These are phyloP conservation scores for Poeciliopsis retropinna DNA, from an alignment of 2,113 vertebrate species.

Conservation along the genomic window DNA sequence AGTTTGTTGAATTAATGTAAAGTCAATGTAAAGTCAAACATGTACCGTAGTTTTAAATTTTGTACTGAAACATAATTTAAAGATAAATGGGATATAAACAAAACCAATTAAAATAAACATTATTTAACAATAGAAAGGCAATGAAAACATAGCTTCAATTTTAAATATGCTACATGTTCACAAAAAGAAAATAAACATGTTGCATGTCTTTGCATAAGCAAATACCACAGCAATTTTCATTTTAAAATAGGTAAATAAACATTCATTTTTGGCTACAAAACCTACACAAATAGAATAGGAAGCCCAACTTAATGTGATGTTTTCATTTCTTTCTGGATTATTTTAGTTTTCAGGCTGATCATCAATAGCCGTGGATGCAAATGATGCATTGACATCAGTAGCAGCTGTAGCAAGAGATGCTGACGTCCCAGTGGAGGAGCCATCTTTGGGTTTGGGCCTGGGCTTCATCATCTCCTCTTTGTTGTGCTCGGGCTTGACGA, in stretches of 20 bases:
- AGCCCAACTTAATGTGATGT: neutral
- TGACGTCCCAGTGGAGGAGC: conserved; percentile 78
- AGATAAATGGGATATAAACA: conserved; percentile 10
- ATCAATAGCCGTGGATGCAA: conserved; percentile 68
- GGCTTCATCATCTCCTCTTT: conserved; percentile 80
- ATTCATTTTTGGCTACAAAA: neutral
- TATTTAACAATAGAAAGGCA: neutral
- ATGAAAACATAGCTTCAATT: conserved; percentile 17
- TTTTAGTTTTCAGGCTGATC: conserved; percentile 46
- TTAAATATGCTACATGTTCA: conserved; percentile 8
- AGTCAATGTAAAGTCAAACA: neutral
- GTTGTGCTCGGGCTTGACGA: conserved; percentile 86
- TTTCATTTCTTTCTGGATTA: neutral
- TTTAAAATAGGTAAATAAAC: neutral
- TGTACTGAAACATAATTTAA: neutral
- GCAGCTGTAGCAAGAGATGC: conserved; percentile 74
- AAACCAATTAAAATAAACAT: neutral
- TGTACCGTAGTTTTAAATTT: neutral
- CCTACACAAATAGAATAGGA: neutral
- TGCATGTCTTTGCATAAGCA: too few species aligned
- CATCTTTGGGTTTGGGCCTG: conserved; percentile 71
- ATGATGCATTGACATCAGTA: conserved; percentile 72
- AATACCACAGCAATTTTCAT: neutral
- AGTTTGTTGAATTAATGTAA: neutral
- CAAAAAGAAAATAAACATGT: neutral